Base-by-base conservation (phyloP, 2,888 invertebrate species). In the Anaspis maculata region DNA sequence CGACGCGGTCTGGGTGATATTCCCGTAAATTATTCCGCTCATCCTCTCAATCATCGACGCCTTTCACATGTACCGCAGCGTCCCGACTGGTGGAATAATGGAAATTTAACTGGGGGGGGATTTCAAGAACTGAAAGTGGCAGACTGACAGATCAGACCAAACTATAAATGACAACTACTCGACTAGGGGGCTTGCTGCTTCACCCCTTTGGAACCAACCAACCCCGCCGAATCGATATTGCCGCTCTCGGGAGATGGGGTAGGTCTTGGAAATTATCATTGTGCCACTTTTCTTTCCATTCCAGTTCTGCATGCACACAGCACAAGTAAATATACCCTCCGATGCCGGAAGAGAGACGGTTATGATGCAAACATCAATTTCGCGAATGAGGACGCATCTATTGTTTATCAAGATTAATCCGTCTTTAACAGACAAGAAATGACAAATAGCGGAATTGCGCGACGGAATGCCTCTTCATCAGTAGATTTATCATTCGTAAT, bases 381-480 rank as follows among this genome's bases (percentile, higher is more conserved):
- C 25, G 21, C 16, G 23, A 36, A 22, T 14, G 25, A 21, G 27
- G 19, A 16, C 28, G 28, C 34, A 33, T 35, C 44, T 37, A 46
- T 50, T 49, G 49, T 47, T 46, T 46, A 45, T 48, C 41, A 43
- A 45, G 49, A 52, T 52, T 52, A 52, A 50, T 50, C 44, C 42
- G 50, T 52, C 49, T 46, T 47, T 45, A 48, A 46, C 52, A 50
- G 49, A 52, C 46, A 48, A 50, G 42, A 44, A 45, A 49, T 50
- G 49, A 49, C 49, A 47, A 49, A 52, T 48, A 45, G 47, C 32
- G 32, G 35, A 39, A 37, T 33, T 35, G 34, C 32, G 26, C 36
- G n/a, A n/a, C 27, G 36, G 26, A 26, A 28, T 40, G 42, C 38
- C 41, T 27, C 30, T 32, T 25, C 34, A n/a, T n/a, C 9, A 11